A percentile compares a stretch with the other conserved stretches of the same genome.
These are phyloP conservation scores for Gymnocheta viridis DNA, from an alignment of 2,888 invertebrate species.

Conservation along the genomic window DNA sequence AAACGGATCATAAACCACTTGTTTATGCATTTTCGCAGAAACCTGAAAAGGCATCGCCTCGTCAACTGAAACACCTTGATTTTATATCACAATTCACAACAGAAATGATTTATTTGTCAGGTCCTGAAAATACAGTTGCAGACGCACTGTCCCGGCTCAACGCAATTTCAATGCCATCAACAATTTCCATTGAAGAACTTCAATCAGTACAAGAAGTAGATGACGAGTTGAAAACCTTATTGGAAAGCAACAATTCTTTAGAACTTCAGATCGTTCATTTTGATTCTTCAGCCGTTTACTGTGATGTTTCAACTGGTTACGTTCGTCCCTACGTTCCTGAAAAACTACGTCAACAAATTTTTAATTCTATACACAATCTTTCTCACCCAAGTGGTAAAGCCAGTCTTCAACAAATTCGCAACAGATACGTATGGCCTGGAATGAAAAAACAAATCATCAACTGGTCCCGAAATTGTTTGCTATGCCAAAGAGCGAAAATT, in stretches of 20 bases:
- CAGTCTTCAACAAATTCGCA: slow-evolving; percentile 46
- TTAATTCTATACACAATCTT: slow-evolving; percentile 22
- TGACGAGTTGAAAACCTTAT: slow-evolving; percentile 7
- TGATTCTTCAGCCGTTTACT: not conserved
- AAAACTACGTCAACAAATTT: slow-evolving; percentile 11
- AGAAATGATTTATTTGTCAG: slow-evolving; percentile 12
- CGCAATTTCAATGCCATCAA: slow-evolving; percentile 33
- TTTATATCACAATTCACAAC: slow-evolving; percentile 51
- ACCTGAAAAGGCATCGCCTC: no score
- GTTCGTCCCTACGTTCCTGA: slow-evolving; percentile 14
- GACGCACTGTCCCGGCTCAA: slow-evolving; percentile 42
- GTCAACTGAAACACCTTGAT: no score
- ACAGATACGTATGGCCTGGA: slow-evolving; percentile 57
- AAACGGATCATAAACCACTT: slow-evolving; percentile 69
- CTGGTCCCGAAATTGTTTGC: slow-evolving; percentile 43
- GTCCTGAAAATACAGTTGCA: slow-evolving; percentile 37
- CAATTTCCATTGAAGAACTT: not conserved
- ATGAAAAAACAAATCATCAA: slow-evolving; percentile 55
- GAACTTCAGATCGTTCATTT: slow-evolving; percentile 12
- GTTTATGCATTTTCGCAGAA: no score
- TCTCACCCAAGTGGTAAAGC: slow-evolving; percentile 25
- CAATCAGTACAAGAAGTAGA: not conserved
- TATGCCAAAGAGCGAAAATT: slow-evolving; percentile 47
- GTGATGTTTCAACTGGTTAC: no score
- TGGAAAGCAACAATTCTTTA: not conserved